Conservation (phyloP, 2,797 vertebrate species). For the Chromobotia macracanthus region DNA sequence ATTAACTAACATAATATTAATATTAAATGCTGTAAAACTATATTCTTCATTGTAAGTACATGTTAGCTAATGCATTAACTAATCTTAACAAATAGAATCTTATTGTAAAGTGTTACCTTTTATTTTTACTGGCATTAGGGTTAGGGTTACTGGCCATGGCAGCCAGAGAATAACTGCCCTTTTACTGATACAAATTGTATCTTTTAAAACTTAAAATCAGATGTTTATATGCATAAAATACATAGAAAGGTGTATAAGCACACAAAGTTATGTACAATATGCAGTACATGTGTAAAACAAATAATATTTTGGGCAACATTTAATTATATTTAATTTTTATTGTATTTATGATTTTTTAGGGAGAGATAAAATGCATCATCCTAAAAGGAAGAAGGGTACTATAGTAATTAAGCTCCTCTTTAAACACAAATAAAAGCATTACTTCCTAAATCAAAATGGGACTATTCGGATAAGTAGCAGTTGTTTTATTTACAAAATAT, state of each 20-base stretch:
- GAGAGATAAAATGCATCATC: constrained; percentile 53
- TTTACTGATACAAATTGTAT: constrained; percentile 99
- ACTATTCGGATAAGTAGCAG: not conserved
- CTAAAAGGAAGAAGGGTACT: constrained; percentile 38
- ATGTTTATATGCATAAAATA: constrained; percentile 77
- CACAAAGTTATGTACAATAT: constrained; percentile 72
- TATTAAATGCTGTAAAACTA: too few relatives aligned
- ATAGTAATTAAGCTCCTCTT: constrained; percentile 5
- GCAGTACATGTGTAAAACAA: constrained; percentile 81
- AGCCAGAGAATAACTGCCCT: constrained; percentile 89
- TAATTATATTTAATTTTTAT: constrained; percentile 75
- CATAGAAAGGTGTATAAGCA: constrained; percentile 65
- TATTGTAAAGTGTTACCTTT: too few relatives aligned
- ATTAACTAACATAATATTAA: too few relatives aligned
- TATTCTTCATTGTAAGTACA: too few relatives aligned
- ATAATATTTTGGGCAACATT: constrained; percentile 80
- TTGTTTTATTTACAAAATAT: too few relatives aligned
- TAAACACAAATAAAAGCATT: constrained; percentile 53
- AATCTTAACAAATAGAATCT: too few relatives aligned
- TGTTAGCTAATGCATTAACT: too few relatives aligned
- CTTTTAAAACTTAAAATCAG: constrained; percentile 84
- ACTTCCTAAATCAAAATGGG: constrained; percentile 19
- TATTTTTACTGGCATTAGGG: constrained; percentile 77
- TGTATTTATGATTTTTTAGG: not conserved
- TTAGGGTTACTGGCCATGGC: too few relatives aligned